Evolutionary conservation across 2,888 invertebrate species (phyloP).

Genomic region (Heliconius sara): DNA sequence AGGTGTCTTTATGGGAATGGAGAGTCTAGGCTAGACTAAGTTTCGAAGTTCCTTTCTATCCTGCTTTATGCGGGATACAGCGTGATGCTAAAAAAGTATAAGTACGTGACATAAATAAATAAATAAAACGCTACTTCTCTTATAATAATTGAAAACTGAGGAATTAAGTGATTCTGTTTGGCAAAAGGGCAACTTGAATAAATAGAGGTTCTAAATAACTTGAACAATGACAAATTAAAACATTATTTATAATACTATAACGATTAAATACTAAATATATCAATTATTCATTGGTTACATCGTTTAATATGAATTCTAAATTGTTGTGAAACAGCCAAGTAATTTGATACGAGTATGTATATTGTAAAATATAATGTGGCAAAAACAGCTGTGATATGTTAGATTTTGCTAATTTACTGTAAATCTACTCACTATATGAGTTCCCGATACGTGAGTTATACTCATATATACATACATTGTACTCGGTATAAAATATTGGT

Average conservation of each 20-base stretch:
- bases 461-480: background rate
- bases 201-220: background rate
- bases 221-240: background rate
- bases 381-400: slow-evolving; percentile 15
- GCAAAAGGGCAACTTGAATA: background rate
- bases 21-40: too few species aligned
- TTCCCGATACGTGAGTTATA: background rate
- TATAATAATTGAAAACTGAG: too few species aligned
- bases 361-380: slow-evolving; percentile 2
- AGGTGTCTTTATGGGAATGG: too few species aligned
- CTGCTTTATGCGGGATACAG: too few species aligned
- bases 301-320: slow-evolving; percentile 6
- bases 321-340: slow-evolving; percentile 14
- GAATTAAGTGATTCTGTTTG: too few species aligned
- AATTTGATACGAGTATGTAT: background rate
- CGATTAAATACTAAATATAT: background rate
- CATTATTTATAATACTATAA: background rate
- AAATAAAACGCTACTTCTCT: too few species aligned
- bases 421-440: background rate
- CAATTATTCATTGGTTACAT: background rate
- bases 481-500: background rate
- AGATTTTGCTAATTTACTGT: slow-evolving; percentile 19
- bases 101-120: too few species aligned
- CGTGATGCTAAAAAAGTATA: too few species aligned
- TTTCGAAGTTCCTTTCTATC: too few species aligned